Base-by-base conservation (phyloP, 23 tunicate genomes). In the Ciona savignyi region DNA sequence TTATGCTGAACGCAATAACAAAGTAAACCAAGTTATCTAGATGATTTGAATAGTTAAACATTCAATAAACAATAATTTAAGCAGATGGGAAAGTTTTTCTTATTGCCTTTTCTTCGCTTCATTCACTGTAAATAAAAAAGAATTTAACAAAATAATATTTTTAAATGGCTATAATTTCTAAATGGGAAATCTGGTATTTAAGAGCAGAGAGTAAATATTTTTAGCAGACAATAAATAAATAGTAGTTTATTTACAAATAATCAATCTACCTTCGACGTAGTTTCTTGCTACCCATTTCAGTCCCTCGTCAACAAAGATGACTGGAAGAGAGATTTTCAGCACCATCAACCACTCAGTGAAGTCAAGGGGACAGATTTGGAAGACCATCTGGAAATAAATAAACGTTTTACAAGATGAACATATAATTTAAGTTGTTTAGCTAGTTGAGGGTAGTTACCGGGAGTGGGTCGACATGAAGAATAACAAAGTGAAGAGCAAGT, bases 341-440 rank as follows among this genome's bases (percentile, higher is more conserved):
- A 95, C 99, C 86, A 89, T 81, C 51, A 85, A 4, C 99, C 99
- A 95, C 33, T 95, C 99, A 35, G 77, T 70, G 74, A 89, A 84
- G 74, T 73, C 80, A 32, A 95, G 74, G 23, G 99, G 99, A 73
- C 99, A 95, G 75, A 95, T 95, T 77, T 95, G 95, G 79, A 95
- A 95, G n/a, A 95, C 79, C 88, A 91, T 76, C 97, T 91, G 80
- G 33, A 75, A 67, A 51, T n/a, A 23, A 31, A 2, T 2, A 24
- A 72, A 23, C 1, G 29, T 11, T 19, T 1, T 72, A 1, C 22
- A 71, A n/a, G 2, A 23, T 33, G 9, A 25, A 3, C 21, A 34
- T 20, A 30, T 25, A 68, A 29, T 15, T 4, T 25, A 19, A 25
- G 4, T 19, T 29, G 25, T 21, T 21, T 9, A 33, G 6, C 21